phyloP scores from a whole-genome alignment of 2,113 vertebrate species.

The Bos taurus region DNA sequence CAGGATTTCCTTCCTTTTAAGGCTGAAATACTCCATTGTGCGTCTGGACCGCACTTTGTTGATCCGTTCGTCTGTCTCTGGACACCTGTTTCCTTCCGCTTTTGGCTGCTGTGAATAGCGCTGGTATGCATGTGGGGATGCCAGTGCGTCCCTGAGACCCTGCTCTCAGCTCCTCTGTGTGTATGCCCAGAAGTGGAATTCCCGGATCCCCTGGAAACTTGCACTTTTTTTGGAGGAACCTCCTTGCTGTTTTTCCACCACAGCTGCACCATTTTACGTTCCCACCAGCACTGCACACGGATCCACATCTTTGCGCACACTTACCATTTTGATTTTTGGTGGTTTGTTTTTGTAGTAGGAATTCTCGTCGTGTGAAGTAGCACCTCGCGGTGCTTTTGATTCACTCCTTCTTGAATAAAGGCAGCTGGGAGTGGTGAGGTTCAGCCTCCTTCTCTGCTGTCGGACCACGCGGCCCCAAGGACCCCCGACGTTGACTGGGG shows the following conservation, averaged over 20 bases:
- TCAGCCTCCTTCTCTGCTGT: background rate
- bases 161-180: background rate
- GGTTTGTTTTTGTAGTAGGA: background rate
- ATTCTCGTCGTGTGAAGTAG: background rate
- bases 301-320: background rate
- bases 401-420: background rate
- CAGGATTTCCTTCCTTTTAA: background rate
- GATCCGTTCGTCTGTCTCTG: rapidly evolving
- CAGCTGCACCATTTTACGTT: too few species aligned
- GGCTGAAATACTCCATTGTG: background rate
- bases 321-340: background rate
- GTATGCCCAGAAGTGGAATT: background rate
- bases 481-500: background rate
- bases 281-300: rapidly evolving
- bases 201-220: background rate
- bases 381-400: background rate
- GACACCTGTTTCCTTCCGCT: background rate
- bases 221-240: background rate
- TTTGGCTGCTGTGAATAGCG: background rate
- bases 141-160: too few species aligned
- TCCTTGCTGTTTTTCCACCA: background rate
- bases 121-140: background rate
- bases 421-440: background rate
- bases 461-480: rapidly evolving
- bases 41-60: background rate